Evolutionary conservation across 2,113 vertebrate genomes (phyloP), one percentile per base, ranked within the genome.

Genomic region (Hassar affinis): DNA sequence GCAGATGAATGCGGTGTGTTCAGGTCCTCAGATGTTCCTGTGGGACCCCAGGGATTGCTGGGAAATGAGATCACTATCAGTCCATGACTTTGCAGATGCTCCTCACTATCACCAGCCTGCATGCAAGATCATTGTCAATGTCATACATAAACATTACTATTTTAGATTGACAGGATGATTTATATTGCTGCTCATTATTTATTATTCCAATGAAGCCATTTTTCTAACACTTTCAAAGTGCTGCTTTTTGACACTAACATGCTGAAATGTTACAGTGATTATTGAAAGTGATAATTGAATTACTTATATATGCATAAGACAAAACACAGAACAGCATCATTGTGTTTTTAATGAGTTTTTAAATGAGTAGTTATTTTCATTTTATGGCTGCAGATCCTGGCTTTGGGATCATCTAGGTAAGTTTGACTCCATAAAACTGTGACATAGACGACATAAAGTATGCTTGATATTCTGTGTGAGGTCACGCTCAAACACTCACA

Each of bases 21-120:
- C 78, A 86, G 90, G 94, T 90, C 92, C 92, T 94, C 95, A 95
- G 94, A 95, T 92, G 92, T 94, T 90, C 88, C 90, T 88, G 90
- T 80, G 88, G 85, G 87, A 94, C 90, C 93, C 93, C 91, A 88
- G 95, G 94, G 95, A 95, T 80, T 69, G 90, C 90, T 87, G 93
- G 92, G 91, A 94, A 95, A 96, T 94, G 94, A 96, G 94, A 96
- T 94, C 94, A 92, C 95, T 94, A 94, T 96, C 96, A 94, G 93
- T 94, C 95, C 95, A 92, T 92, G 93, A 95, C 93, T 93, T 90
- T 94, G 94, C 93, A 95, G 95, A 95, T 93, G 92, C 93, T 95
- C 91, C 92, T 90, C 90, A 91, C 92, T 93, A 94, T 93, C 93
- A 95, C 93, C 94, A 94, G 94, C 93, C 95, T 94, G 95, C 94